Conservation (phyloP, 2,113 vertebrate species). For the Vicugna pacos region DNA sequence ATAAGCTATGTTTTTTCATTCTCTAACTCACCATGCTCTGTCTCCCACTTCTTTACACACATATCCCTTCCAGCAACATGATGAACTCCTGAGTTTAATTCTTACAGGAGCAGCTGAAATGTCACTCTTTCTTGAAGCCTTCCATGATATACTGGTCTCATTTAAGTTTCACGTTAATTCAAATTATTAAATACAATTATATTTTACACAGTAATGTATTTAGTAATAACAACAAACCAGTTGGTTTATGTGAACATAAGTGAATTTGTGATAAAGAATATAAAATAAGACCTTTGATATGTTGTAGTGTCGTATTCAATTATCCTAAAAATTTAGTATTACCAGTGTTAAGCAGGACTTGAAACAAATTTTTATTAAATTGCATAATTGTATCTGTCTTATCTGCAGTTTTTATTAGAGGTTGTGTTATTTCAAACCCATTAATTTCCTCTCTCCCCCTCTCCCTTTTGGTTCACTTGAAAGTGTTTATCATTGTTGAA, state of each 20-base stretch:
- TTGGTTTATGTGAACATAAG: constrained; percentile 40
- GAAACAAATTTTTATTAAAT: constrained; percentile 53
- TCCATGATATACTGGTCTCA: neutral
- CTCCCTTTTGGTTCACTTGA: neutral
- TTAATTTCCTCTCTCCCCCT: neutral
- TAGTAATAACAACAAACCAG: neutral
- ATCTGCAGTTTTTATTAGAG: constrained; percentile 5
- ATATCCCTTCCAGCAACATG: neutral
- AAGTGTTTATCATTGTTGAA: constrained; percentile 44
- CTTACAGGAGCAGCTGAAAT: neutral
- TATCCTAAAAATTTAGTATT: constrained; percentile 36
- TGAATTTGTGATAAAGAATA: constrained; percentile 45
- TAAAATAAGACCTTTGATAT: constrained; percentile 21
- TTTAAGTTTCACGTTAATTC: constrained; percentile 53
- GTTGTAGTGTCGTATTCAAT: neutral
- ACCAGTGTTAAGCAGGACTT: constrained; percentile 16
- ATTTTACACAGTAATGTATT: neutral
- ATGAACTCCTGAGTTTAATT: constrained; percentile 20
- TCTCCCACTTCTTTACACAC: neutral
- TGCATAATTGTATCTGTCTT: neutral
- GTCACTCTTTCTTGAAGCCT: neutral
- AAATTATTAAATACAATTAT: neutral
- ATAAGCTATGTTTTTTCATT: neutral
- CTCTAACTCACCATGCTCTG: neutral
- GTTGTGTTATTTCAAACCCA: constrained; percentile 31